phyloP scores from a whole-genome alignment of 2,888 invertebrate species.

The Coecobrya sp. region DNA sequence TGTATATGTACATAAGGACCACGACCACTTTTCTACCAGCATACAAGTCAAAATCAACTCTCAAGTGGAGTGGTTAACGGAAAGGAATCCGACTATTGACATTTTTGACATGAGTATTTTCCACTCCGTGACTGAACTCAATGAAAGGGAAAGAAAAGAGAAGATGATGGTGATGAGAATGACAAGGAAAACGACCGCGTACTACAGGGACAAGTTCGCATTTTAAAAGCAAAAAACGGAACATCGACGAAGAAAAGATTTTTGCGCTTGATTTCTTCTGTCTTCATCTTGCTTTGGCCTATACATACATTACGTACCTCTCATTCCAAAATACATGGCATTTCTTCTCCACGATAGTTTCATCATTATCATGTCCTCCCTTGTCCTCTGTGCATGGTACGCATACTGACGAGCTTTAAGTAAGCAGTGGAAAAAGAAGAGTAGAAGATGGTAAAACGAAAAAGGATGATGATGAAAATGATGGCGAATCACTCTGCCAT shows the following conservation, averaged over 20 bases:
- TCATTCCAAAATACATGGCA: neutral
- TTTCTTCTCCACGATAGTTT: slow-evolving; percentile 17
- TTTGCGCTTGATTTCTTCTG: slow-evolving; percentile 24
- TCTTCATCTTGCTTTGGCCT: neutral
- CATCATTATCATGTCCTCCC: slow-evolving; percentile 29
- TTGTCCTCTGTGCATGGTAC: slow-evolving; percentile 47
- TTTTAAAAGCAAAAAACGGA: slow-evolving; percentile 25
- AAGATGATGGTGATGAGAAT: slow-evolving; percentile 5
- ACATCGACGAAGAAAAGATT: slow-evolving; percentile 5
- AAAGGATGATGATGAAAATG: neutral
- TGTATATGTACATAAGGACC: neutral
- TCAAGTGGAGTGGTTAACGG: slow-evolving; percentile 79
- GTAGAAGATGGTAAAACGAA: neutral
- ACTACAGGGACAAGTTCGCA: slow-evolving; percentile 35
- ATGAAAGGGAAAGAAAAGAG: slow-evolving; percentile 62
- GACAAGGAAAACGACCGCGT: slow-evolving; percentile 28
- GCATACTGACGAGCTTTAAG: slow-evolving; percentile 71
- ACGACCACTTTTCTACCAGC: slow-evolving; percentile 41
- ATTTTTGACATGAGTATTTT: slow-evolving; percentile 81
- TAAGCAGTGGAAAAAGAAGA: slow-evolving; percentile 20
- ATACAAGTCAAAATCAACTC: slow-evolving; percentile 60
- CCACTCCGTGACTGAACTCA: slow-evolving; percentile 80
- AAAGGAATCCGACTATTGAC: slow-evolving; percentile 80
- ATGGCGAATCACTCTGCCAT: slow-evolving; percentile 27
- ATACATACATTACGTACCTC: neutral